These are phyloP conservation scores for Hippolais icterina DNA, from an alignment of 2,113 vertebrate species.

Conservation along the genomic window DNA sequence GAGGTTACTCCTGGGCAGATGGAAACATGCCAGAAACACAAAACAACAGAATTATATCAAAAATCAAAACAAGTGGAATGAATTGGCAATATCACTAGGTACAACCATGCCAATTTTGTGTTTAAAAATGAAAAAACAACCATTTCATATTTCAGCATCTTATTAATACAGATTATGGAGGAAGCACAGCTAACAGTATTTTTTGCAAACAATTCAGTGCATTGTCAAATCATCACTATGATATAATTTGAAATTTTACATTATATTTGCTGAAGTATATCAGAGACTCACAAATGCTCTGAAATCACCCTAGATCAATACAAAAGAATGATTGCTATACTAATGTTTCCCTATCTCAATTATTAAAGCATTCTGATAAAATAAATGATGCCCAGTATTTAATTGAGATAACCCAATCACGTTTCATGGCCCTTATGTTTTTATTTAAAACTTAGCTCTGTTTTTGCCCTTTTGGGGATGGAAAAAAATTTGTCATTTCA, in stretches of 20 bases:
- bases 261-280: not conserved
- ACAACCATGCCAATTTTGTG: not conserved
- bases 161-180: not conserved
- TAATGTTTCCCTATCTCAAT: not conserved
- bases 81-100: not conserved
- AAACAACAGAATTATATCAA: not conserved
- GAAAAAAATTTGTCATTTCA: not conserved
- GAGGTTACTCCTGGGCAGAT: not conserved
- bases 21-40: not conserved
- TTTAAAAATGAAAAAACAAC: not conserved
- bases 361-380: not conserved
- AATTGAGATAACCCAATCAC: not conserved
- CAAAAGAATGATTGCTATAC: not conserved
- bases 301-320: not conserved
- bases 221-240: not conserved
- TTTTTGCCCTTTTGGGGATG: not conserved
- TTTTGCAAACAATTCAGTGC: not conserved
- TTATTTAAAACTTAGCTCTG: not conserved
- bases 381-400: not conserved
- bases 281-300: not conserved
- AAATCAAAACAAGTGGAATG: not conserved
- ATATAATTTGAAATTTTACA: not conserved
- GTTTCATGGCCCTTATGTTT: not conserved
- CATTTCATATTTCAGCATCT: not conserved
- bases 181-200: not conserved